A percentile compares a stretch with the other conserved stretches of the same genome.
phyloP scores from a whole-genome alignment of 2,797 vertebrate species.

The Eupleurogrammus muticus region DNA sequence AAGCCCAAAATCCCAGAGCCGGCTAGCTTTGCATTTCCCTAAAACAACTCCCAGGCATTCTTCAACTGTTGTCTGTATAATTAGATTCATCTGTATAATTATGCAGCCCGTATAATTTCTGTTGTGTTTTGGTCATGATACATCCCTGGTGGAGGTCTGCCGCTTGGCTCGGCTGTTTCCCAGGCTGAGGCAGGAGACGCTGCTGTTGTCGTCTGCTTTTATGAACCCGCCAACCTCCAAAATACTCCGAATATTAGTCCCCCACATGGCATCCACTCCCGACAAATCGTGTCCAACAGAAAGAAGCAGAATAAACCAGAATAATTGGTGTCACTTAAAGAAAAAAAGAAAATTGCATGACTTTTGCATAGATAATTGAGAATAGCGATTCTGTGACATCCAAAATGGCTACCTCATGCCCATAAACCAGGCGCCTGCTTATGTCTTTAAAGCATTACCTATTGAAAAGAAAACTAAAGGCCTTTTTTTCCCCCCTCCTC shows the following conservation, averaged over 20 bases:
- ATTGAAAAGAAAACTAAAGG: neutral
- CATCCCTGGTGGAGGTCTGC: constrained; percentile 77
- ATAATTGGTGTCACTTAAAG: no score
- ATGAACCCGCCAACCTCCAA: constrained; percentile 39
- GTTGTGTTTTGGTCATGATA: constrained; percentile 75
- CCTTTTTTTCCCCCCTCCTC: neutral
- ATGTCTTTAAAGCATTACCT: neutral
- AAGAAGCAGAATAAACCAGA: neutral
- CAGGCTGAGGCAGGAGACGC: constrained; percentile 59
- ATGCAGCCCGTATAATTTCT: constrained; percentile 75
- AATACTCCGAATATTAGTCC: constrained; percentile 4
- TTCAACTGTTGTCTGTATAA: constrained; percentile 74
- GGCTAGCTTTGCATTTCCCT: constrained; percentile 59
- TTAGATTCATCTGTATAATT: constrained; percentile 80
- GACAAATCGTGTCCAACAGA: neutral
- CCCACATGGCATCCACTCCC: neutral
- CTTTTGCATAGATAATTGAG: constrained; percentile 1
- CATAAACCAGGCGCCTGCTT: constrained; percentile 1
- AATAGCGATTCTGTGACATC: no score
- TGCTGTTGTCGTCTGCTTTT: constrained; percentile 50
- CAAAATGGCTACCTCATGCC: neutral
- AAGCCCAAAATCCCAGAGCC: constrained; percentile 76
- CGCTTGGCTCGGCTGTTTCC: constrained; percentile 66
- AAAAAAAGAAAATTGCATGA: neutral
- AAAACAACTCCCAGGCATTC: constrained; percentile 77